Evolutionary conservation across 2,797 vertebrate genomes (phyloP).

Genomic region (Rousettus madagascariensis): DNA sequence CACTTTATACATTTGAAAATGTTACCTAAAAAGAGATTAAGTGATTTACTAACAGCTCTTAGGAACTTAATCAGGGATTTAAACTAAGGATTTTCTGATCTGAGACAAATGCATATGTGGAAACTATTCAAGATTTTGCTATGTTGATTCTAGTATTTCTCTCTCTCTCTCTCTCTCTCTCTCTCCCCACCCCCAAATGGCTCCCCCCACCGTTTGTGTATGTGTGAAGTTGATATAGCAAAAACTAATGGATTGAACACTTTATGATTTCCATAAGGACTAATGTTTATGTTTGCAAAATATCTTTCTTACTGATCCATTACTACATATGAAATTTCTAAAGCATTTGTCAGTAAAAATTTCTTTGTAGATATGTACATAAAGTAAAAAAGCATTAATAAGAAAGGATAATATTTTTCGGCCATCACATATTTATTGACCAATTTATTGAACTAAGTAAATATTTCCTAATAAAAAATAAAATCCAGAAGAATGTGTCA

Average conservation of each 20-base stretch:
- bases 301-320: not conserved
- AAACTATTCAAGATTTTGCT: not conserved
- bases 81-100: not conserved
- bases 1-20: not conserved
- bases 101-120: not conserved
- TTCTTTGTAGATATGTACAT: not conserved
- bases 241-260: not conserved
- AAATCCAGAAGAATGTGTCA: not conserved
- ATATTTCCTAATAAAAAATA: slow-evolving; percentile 24
- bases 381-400: not conserved
- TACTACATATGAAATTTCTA: not conserved
- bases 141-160: not conserved
- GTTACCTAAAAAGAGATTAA: not conserved
- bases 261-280: not conserved
- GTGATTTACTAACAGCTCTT: not conserved
- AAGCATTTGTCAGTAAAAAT: not conserved
- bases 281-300: not conserved
- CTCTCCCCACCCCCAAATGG: too few relatives aligned
- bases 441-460: not conserved
- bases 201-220: not conserved
- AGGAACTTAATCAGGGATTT: not conserved
- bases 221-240: not conserved
- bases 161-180: not conserved
- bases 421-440: not conserved
- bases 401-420: not conserved